Percentiles rank a stretch among this genome's conserved stretches.
Conservation (phyloP, 2,113 vertebrate species). For the Pao palembangensis region DNA sequence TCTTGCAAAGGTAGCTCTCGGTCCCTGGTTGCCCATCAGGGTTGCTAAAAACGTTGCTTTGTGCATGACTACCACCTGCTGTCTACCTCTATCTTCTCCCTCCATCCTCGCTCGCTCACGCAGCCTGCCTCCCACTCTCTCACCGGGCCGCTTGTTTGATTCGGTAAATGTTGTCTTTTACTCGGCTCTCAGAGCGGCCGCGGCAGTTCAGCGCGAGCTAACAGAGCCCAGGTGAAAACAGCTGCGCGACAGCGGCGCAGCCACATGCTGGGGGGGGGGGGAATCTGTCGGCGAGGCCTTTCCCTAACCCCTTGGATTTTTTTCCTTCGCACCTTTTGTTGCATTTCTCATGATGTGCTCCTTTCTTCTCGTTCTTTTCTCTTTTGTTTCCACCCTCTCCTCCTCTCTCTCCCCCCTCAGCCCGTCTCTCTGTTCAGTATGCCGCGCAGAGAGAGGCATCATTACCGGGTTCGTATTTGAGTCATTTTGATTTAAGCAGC, state of each 20-base stretch:
- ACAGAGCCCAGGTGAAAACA: constrained; percentile 77
- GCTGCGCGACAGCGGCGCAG: constrained; percentile 58
- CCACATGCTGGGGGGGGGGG: neutral
- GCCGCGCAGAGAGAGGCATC: constrained; percentile 96
- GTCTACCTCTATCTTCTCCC: constrained; percentile 56
- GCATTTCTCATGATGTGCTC: constrained; percentile 30
- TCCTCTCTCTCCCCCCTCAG: constrained; percentile 19
- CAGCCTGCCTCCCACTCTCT: constrained; percentile 28
- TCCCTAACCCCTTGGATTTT: constrained; percentile 70
- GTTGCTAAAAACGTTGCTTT: constrained; percentile 54
- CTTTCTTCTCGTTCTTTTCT: neutral
- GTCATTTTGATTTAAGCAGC: constrained; percentile 99
- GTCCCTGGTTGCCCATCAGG: constrained; percentile 17
- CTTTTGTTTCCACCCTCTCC: constrained; percentile 3
- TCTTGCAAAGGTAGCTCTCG: neutral
- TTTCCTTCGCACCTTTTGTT: constrained; percentile 63
- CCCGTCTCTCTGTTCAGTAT: constrained; percentile 82
- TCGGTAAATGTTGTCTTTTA: constrained; percentile 76
- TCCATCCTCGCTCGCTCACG: constrained; percentile 29
- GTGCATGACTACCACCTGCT: constrained; percentile 70
- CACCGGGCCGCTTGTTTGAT: constrained; percentile 62
- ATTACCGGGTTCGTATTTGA: constrained; percentile 99
- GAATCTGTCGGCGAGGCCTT: constrained; percentile 2
- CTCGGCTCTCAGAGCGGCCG: constrained; percentile 36
- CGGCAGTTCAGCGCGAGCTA: constrained; percentile 77